Evolutionary conservation across 2,888 invertebrate species (phyloP), one percentile per base, ranked within the genome.

Genomic region (Rotaria macrura): DNA sequence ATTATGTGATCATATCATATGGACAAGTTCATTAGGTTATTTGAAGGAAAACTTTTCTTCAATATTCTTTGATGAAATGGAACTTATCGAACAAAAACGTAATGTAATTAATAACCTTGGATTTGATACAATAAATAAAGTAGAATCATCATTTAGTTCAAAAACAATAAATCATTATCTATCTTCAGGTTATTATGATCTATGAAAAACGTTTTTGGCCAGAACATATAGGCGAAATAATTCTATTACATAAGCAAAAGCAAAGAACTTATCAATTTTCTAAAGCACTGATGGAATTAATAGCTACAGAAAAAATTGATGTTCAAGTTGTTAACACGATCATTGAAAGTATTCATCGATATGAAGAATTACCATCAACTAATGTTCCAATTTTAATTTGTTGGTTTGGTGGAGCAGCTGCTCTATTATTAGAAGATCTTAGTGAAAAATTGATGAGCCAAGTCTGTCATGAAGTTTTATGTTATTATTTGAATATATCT

Each of bases 11-110:
- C 79, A 79, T 79, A n/a, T 79, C 2, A 43, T 79, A 25, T 79
- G 79, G 79, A 79, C 79, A 43, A 79, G 23, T 43, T 79, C 79
- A 79, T 79, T 79, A 25, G 79, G 79, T 20, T 79, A 43, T 79
- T 79, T 79, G n/a, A 79, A 79, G 25, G 40, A 79, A 79, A 79
- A 79, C 14, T 79, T 79, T 79, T 40, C 40, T 10, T 43, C 25
- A 43, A 79, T 79, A 79, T 79, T 79, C 12, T 2, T n/a, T n/a
- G n/a, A 10, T 40, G 79, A 79, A 43, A 40, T n/a, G 3, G n/a
- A 79, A 12, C 79, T 79, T 14, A 40, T 79, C n/a, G 25, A 40
- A 4, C 25, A 43, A n/a, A 79, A 79, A 79, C 23, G 4, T 12
- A 3, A 79, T 40, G 79, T 43, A 25, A 43, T 79, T n/a, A 43